phyloP scores from a whole-genome alignment of 2,113 vertebrate species.

The Rhea americana region DNA sequence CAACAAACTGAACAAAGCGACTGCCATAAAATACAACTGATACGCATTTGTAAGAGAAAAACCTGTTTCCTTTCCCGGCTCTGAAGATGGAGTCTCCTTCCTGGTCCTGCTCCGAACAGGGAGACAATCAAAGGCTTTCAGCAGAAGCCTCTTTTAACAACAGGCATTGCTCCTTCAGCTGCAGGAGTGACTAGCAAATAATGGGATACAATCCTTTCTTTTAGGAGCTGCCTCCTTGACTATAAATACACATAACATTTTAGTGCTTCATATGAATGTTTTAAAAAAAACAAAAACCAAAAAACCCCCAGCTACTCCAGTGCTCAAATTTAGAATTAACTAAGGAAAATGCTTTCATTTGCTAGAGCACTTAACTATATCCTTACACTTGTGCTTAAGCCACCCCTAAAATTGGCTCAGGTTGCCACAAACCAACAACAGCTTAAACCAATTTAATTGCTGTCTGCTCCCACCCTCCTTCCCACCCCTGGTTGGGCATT shows the following conservation, averaged over 20 bases:
- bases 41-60: not conserved
- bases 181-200: not conserved
- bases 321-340: not conserved
- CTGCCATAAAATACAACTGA: not conserved
- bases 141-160: not conserved
- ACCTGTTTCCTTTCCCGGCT: not conserved
- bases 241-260: not conserved
- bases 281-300: not conserved
- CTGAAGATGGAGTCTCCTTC: not conserved
- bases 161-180: not conserved
- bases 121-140: not conserved
- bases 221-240: not conserved
- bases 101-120: not conserved
- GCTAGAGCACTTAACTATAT: not conserved
- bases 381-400: constrained; percentile 1
- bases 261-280: not conserved
- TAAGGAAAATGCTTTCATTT: constrained; percentile 2
- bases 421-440: constrained; percentile 34
- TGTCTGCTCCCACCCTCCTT: not conserved
- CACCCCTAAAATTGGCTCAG: constrained; percentile 17
- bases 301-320: not conserved
- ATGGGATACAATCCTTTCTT: not conserved
- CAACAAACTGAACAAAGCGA: not conserved
- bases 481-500: not conserved
- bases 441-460: constrained; percentile 44